Conservation (phyloP, 2,113 vertebrate genomes). For the Alexandromys fortis region DNA sequence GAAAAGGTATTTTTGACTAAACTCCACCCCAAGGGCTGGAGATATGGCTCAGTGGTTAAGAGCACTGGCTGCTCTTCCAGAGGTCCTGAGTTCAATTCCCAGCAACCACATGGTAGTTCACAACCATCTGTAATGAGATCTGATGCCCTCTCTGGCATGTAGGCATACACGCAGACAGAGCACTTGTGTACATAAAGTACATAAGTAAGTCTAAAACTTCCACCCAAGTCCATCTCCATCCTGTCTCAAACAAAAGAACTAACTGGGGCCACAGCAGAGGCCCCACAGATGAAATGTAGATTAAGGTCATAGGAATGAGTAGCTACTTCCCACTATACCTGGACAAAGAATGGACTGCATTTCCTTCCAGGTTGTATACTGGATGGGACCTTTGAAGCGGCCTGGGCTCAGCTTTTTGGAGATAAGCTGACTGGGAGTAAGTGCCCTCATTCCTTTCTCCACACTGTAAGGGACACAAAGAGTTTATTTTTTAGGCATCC, state of each 20-base stretch:
- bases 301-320: not conserved
- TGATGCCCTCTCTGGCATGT: not conserved
- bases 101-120: not conserved
- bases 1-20: slow-evolving; percentile 46
- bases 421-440: slow-evolving; percentile 45
- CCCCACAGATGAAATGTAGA: not conserved
- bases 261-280: not conserved
- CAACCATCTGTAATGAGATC: not conserved
- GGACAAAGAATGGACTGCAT: slow-evolving; percentile 67
- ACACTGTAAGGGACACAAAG: slow-evolving; percentile 63
- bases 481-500: slow-evolving; percentile 44
- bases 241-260: not conserved
- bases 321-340: slow-evolving; percentile 48
- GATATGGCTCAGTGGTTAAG: not conserved
- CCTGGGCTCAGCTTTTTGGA: slow-evolving; percentile 65
- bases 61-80: not conserved
- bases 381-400: slow-evolving; percentile 73
- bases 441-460: slow-evolving; percentile 19
- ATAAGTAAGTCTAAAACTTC: not conserved
- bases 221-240: not conserved
- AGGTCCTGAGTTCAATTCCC: not conserved
- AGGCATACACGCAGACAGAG: not conserved
- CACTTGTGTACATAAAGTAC: not conserved
- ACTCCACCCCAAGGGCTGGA: not conserved
- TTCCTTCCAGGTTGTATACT: slow-evolving; percentile 72